Evolutionary conservation across 2,888 invertebrate species (phyloP).

Genomic region (Mechanitis mazaeus): DNA sequence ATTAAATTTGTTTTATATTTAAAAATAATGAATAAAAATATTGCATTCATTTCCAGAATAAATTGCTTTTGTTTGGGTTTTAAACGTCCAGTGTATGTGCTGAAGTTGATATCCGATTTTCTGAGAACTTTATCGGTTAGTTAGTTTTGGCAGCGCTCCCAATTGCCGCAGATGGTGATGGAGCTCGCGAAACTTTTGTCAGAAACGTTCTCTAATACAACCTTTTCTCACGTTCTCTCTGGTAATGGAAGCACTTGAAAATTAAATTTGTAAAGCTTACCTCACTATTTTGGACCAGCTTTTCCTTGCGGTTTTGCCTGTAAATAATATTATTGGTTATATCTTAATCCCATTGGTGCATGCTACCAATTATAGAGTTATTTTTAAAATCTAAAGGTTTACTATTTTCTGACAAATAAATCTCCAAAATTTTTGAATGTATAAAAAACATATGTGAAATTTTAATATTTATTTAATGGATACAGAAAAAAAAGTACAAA

Average conservation of each 20-base stretch:
- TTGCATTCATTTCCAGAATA: background rate
- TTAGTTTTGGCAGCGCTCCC: constrained; percentile 60
- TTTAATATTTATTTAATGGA: no score
- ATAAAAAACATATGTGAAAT: no score
- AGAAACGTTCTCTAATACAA: constrained; percentile 6
- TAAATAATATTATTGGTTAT: no score
- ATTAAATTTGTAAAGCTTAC: background rate
- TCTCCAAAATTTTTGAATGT: no score
- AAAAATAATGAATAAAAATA: constrained; percentile 1
- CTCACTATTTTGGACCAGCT: background rate
- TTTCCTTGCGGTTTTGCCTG: no score
- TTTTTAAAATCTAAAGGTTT: no score
- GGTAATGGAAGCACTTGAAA: constrained; percentile 1
- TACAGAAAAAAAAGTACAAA: no score
- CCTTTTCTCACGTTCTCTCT: constrained; percentile 3
- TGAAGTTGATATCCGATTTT: constrained; percentile 48
- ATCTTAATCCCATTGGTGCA: no score
- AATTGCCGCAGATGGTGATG: constrained; percentile 58
- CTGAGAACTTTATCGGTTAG: constrained; percentile 38
- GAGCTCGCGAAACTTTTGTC: constrained; percentile 31
- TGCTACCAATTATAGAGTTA: no score
- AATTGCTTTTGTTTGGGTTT: constrained; percentile 8
- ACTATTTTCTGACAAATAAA: no score
- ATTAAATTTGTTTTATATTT: no score
- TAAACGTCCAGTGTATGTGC: constrained; percentile 18